Conservation (phyloP, 2,888 invertebrate genomes). For the Hirudinaria manillensis region DNA sequence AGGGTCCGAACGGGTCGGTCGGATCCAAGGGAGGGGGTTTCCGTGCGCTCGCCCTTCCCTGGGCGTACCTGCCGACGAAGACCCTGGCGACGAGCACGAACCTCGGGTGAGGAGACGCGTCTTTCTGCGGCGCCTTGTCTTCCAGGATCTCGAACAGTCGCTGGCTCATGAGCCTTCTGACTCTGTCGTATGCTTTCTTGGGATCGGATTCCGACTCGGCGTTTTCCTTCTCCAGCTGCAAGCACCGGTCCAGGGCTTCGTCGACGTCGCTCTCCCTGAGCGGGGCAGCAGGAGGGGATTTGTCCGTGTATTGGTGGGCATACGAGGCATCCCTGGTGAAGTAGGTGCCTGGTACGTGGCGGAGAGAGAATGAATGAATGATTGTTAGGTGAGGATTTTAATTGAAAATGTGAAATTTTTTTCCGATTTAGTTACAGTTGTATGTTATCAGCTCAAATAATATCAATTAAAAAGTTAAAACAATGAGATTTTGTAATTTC, state of each 20-base stretch:
- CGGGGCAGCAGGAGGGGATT: background rate
- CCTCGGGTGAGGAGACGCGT: conserved; percentile 20
- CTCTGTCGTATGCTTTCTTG: background rate
- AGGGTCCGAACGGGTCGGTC: conserved; percentile 45
- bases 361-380: background rate
- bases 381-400: too few relatives aligned
- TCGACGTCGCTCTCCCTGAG: background rate
- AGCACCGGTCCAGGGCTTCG: background rate
- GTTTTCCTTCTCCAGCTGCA: background rate
- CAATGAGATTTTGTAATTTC: too few relatives aligned
- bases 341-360: conserved; percentile 36
- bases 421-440: too few relatives aligned
- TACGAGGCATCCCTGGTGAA: conserved; percentile 40
- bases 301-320: conserved; percentile 40
- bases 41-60: conserved; percentile 43
- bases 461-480: background rate
- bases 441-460: background rate
- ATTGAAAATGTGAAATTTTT: too few relatives aligned
- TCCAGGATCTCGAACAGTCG: background rate
- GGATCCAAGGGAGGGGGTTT: conserved; percentile 47
- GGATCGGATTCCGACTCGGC: background rate
- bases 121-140: background rate
- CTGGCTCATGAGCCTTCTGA: background rate
- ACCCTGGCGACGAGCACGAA: conserved; percentile 47
- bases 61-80: conserved; percentile 47